These are phyloP conservation scores for Crypturellus tataupa DNA, from an alignment of 2,797 vertebrate species.

Conservation along the genomic window DNA sequence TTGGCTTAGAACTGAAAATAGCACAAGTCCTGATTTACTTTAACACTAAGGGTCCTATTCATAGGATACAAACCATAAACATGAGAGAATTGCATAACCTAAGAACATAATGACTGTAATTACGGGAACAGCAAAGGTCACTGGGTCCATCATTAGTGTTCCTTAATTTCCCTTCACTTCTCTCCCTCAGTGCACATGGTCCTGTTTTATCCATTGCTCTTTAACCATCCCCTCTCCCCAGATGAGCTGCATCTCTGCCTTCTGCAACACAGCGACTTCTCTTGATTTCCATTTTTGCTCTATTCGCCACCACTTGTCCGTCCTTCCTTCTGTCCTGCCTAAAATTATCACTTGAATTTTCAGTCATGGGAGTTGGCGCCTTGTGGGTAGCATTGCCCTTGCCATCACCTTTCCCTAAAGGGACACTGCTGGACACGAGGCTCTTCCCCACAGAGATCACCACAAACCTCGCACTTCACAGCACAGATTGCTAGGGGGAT, in stretches of 20 bases:
- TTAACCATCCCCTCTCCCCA: background rate
- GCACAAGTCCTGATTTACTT: slow-evolving; percentile 58
- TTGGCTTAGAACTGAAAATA: slow-evolving; percentile 74
- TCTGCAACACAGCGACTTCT: background rate
- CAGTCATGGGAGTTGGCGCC: background rate
- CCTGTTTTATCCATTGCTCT: slow-evolving; percentile 7
- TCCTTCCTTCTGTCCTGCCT: background rate
- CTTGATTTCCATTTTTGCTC: background rate
- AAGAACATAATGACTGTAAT: slow-evolving; percentile 62
- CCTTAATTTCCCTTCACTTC: slow-evolving; percentile 13
- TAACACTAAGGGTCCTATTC: slow-evolving; percentile 53
- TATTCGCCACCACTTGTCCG: background rate
- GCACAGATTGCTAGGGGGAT: too few species aligned
- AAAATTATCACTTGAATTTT: background rate
- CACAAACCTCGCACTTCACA: background rate
- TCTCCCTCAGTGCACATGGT: background rate
- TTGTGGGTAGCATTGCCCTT: background rate
- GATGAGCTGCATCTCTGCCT: background rate
- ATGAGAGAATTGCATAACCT: slow-evolving; percentile 59
- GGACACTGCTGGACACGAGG: rapidly evolving
- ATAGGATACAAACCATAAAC: slow-evolving; percentile 48
- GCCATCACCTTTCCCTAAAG: background rate
- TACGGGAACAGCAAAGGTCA: slow-evolving; percentile 48
- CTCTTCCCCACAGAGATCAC: background rate
- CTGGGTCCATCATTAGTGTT: slow-evolving; percentile 2